Evolutionary conservation across 2,888 invertebrate genomes (phyloP).

Genomic region (Lasius platythorax): DNA sequence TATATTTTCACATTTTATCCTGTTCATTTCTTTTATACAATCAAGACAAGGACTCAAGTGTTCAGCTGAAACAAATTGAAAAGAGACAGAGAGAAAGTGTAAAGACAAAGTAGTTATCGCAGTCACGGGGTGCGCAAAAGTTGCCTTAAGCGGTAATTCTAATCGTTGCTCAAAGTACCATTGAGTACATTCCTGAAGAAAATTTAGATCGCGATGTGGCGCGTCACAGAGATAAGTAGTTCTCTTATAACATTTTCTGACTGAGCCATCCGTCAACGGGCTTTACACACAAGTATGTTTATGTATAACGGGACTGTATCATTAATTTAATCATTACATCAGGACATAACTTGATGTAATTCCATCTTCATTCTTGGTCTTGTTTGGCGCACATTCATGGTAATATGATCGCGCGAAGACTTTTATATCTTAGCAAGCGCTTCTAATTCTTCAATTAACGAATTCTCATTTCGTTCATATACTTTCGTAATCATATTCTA

Average conservation of each 20-base stretch:
- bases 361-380: background rate
- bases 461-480: background rate
- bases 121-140: slow-evolving; percentile 58
- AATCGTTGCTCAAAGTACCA: slow-evolving; percentile 73
- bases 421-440: background rate
- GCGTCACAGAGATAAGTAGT: slow-evolving; percentile 36
- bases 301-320: slow-evolving; percentile 2
- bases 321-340: background rate
- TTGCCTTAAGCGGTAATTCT: slow-evolving; percentile 71
- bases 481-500: slow-evolving; percentile 12
- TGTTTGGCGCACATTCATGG: background rate
- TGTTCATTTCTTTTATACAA: slow-evolving; percentile 24
- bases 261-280: slow-evolving; percentile 20
- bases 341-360: background rate
- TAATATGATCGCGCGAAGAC: background rate
- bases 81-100: slow-evolving; percentile 5
- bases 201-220: slow-evolving; percentile 44
- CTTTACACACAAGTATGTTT: background rate
- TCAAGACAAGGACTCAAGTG: slow-evolving; percentile 19
- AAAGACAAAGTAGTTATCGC: slow-evolving; percentile 47
- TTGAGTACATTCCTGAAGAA: slow-evolving; percentile 68
- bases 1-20: slow-evolving; percentile 33
- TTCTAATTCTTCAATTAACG: background rate
- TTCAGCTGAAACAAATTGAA: slow-evolving; percentile 4
- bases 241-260: slow-evolving; percentile 40